Conservation (phyloP, 2,797 vertebrate genomes). For the Sorex maritimensis region DNA sequence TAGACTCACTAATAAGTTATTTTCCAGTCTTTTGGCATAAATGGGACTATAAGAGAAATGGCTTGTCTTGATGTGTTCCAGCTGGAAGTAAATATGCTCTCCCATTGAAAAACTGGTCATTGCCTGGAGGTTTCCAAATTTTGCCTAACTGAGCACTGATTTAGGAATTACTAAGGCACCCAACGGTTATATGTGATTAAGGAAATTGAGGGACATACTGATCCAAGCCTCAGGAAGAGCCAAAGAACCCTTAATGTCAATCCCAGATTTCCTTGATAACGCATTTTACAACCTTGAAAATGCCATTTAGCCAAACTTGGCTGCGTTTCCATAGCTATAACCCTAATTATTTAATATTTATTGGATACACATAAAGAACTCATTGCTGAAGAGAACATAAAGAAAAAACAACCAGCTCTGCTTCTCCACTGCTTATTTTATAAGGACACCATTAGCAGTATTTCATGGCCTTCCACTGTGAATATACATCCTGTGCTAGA, state of each 20-base stretch:
- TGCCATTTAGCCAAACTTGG: constrained; percentile 75
- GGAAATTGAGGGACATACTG: constrained; percentile 64
- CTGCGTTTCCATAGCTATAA: constrained; percentile 60
- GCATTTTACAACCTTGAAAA: constrained; percentile 83
- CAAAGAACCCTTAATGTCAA: constrained; percentile 77
- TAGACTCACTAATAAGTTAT: constrained; percentile 83
- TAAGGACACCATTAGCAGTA: constrained; percentile 58
- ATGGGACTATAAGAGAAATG: constrained; percentile 82
- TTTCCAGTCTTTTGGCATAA: constrained; percentile 87
- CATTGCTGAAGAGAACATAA: constrained; percentile 71
- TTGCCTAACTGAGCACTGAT: constrained; percentile 73
- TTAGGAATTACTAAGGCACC: constrained; percentile 77
- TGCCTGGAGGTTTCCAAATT: constrained; percentile 79
- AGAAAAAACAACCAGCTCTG: constrained; percentile 70
- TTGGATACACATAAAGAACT: constrained; percentile 72
- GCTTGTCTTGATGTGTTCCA: constrained; percentile 84
- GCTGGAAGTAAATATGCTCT: constrained; percentile 83
- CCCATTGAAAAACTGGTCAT: constrained; percentile 79
- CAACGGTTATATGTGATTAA: constrained; percentile 81
- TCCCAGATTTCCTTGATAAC: constrained; percentile 77
- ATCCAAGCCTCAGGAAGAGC: constrained; percentile 72
- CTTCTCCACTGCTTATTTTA: constrained; percentile 59
- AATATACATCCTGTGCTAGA: constrained; percentile 46
- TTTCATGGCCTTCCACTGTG: constrained; percentile 62
- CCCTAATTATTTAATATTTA: constrained; percentile 84